Conservation (phyloP, 2,797 vertebrate genomes). For the Semaprochilodus insignis region DNA sequence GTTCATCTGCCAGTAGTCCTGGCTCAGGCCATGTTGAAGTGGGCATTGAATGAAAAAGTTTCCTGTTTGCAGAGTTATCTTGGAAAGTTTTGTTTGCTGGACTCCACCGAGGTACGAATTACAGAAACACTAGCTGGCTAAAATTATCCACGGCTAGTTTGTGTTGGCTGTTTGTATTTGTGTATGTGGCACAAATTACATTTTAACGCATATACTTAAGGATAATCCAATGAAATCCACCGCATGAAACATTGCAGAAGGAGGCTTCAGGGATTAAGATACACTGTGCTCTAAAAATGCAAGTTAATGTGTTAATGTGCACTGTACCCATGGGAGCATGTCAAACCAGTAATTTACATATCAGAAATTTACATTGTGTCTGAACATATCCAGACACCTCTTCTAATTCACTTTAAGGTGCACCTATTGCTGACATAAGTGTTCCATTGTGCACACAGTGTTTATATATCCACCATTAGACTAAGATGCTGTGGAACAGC, state of each 20-base stretch:
- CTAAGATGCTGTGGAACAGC: too few species aligned
- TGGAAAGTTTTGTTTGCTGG: neutral
- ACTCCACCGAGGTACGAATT: neutral
- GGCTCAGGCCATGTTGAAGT: slow-evolving; percentile 7
- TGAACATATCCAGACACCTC: neutral
- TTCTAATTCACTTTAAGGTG: neutral
- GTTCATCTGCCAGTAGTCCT: slow-evolving; percentile 30
- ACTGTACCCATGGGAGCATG: neutral
- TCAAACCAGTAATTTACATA: neutral
- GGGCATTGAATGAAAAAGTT: slow-evolving; percentile 13
- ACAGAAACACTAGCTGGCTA: neutral
- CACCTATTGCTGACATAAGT: neutral
- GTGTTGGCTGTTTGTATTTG: neutral
- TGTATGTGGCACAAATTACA: neutral
- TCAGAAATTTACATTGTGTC: neutral
- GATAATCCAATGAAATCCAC: neutral
- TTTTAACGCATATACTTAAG: neutral
- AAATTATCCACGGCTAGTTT: neutral
- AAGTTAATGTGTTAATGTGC: neutral
- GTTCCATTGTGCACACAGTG: neutral
- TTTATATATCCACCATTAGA: neutral
- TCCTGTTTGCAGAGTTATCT: neutral
- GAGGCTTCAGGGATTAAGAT: too few species aligned
- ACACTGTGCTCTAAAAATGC: neutral
- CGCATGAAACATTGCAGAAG: neutral